phyloP scores from a whole-genome alignment of 2,888 invertebrate genomes.

The Drosophila sordidapex region DNA sequence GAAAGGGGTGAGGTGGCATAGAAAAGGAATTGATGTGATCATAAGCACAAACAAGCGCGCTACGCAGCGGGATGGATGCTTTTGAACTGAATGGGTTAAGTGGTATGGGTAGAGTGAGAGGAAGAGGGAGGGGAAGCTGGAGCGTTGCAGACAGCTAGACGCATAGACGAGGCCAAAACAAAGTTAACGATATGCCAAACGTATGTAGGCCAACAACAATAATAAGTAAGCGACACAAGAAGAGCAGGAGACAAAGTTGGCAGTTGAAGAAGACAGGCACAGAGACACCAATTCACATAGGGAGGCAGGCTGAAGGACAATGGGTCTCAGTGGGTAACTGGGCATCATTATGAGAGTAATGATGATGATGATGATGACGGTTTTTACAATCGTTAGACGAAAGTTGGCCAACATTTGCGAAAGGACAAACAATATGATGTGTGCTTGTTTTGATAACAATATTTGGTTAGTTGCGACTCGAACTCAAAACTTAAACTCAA shows the following conservation, averaged over 20 bases:
- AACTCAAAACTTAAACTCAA: conserved; percentile 10
- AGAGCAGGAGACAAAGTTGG: conserved; percentile 16
- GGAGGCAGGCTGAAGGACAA: conserved; percentile 11
- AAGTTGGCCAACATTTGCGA: conserved; percentile 27
- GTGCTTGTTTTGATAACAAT: conserved; percentile 43
- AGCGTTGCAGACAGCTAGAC: conserved; percentile 51
- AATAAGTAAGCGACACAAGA: conserved; percentile 11
- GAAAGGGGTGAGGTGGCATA: neutral
- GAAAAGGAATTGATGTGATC: conserved; percentile 57
- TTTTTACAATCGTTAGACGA: conserved; percentile 14
- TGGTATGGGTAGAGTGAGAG: neutral
- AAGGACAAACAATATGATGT: conserved; percentile 42
- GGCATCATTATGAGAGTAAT: conserved; percentile 28
- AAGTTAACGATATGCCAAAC: conserved; percentile 57
- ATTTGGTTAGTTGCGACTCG: conserved; percentile 35
- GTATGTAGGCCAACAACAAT: conserved; percentile 51
- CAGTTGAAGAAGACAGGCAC: conserved; percentile 11
- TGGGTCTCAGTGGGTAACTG: conserved; percentile 23
- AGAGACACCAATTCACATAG: neutral
- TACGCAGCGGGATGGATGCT: conserved; percentile 27
- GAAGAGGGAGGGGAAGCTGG: conserved; percentile 1
- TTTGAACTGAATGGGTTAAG: conserved; percentile 36
- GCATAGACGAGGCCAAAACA: conserved; percentile 36
- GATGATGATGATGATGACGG: conserved; percentile 19
- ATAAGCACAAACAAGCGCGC: conserved; percentile 42